Evolutionary conservation across 2,797 vertebrate genomes (phyloP).

Genomic region (Sebastes itinus): DNA sequence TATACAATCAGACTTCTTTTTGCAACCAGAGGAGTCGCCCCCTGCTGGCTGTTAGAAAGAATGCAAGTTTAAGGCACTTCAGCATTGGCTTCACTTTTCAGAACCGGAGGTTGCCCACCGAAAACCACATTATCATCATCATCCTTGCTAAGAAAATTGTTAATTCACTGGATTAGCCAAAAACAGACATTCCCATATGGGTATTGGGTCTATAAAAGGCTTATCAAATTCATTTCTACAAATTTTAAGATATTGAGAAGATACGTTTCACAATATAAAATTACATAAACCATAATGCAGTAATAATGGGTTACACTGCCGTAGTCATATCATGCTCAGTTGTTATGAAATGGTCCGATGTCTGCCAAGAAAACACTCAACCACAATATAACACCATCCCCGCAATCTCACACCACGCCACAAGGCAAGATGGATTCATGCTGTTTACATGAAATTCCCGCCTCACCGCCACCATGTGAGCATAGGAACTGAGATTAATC

Average conservation of each 20-base stretch:
- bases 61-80: no score
- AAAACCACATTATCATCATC: not conserved
- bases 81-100: no score
- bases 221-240: not conserved
- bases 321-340: not conserved
- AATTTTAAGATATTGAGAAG: not conserved
- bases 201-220: not conserved
- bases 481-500: not conserved
- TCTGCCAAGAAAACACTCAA: conserved; percentile 5
- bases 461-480: not conserved
- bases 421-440: not conserved
- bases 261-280: not conserved
- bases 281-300: not conserved
- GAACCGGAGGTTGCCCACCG: fast-evolving
- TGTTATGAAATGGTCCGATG: not conserved
- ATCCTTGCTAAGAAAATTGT: not conserved
- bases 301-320: not conserved
- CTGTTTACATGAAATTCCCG: not conserved
- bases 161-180: not conserved
- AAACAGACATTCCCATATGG: not conserved
- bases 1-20: no score
- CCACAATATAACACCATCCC: not conserved
- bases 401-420: not conserved
- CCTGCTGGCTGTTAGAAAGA: fast-evolving
- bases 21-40: no score